A percentile compares a stretch with the other conserved stretches of the same genome.
phyloP scores from a whole-genome alignment of 2,888 invertebrate genomes.

The Tiliacea citrago region DNA sequence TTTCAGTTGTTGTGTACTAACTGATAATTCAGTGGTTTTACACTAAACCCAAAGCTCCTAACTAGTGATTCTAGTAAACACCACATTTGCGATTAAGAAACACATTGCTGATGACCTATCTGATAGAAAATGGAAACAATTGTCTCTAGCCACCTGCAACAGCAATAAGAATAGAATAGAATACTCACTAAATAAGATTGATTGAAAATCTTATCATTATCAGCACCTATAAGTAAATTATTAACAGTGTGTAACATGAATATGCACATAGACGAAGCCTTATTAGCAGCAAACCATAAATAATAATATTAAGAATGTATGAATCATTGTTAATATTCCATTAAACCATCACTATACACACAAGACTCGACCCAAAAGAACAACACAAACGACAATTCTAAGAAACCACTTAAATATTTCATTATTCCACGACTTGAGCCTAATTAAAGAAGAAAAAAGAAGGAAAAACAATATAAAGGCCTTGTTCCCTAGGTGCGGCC shows the following conservation, averaged over 20 bases:
- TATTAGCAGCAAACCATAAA: not conserved
- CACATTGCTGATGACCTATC: not conserved
- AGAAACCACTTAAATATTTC: conserved; percentile 71
- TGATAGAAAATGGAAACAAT: not conserved
- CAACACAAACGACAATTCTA: conserved; percentile 47
- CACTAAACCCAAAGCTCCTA: too few relatives aligned
- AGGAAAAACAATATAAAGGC: conserved; percentile 77
- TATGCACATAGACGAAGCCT: not conserved
- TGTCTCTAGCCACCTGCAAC: not conserved
- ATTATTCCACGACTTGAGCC: conserved; percentile 72
- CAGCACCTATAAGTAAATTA: not conserved
- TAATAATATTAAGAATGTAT: not conserved
- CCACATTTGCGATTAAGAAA: too few relatives aligned
- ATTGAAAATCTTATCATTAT: not conserved
- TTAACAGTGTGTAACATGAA: too few relatives aligned
- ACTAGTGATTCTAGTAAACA: too few relatives aligned
- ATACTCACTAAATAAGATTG: too few relatives aligned
- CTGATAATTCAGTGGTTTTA: too few relatives aligned
- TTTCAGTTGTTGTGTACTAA: too few relatives aligned
- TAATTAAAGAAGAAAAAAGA: conserved; percentile 80
- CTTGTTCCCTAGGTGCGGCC: conserved; percentile 72
- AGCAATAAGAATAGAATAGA: too few relatives aligned
- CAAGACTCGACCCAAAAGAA: not conserved
- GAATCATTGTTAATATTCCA: not conserved
- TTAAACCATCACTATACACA: not conserved